phyloP scores from a whole-genome alignment of 2,797 vertebrate species.

The Lutjanus argentimaculatus region DNA sequence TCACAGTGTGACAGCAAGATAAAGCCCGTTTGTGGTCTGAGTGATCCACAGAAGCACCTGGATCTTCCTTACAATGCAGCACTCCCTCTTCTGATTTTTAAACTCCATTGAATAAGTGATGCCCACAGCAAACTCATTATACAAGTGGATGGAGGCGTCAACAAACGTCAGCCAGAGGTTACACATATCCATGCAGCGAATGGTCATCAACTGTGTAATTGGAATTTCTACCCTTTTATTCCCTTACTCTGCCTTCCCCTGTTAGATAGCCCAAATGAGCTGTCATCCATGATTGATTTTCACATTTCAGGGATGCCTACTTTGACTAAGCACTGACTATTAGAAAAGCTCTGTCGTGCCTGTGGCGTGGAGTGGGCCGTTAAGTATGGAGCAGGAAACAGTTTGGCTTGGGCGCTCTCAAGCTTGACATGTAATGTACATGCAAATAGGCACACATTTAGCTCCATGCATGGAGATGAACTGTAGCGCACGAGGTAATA shows the following conservation, averaged over 20 bases:
- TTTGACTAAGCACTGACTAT: slow-evolving; percentile 76
- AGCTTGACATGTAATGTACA: slow-evolving; percentile 59
- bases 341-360: slow-evolving; percentile 67
- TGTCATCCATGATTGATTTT: slow-evolving; percentile 85
- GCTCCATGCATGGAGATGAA: slow-evolving; percentile 29
- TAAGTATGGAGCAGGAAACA: slow-evolving; percentile 49
- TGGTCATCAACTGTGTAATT: slow-evolving; percentile 79
- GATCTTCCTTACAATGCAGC: slow-evolving; percentile 8
- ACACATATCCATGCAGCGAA: slow-evolving; percentile 67
- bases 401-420: slow-evolving; percentile 43
- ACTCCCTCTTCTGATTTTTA: slow-evolving; percentile 33
- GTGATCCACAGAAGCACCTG: slow-evolving; percentile 23
- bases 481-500: slow-evolving; percentile 27
- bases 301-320: slow-evolving; percentile 82
- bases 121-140: slow-evolving; percentile 67
- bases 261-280: slow-evolving; percentile 81
- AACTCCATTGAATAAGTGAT: slow-evolving; percentile 38
- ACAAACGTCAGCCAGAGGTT: slow-evolving; percentile 67
- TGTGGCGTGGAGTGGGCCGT: slow-evolving; percentile 58
- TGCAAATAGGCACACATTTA: slow-evolving; percentile 61
- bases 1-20: slow-evolving; percentile 21
- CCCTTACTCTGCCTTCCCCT: slow-evolving; percentile 48
- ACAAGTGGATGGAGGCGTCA: slow-evolving; percentile 62
- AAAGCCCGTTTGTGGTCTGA: slow-evolving; percentile 29
- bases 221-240: slow-evolving; percentile 75